Conservation (phyloP, 2,888 invertebrate species). For the Aphidoletes aphidimyza region DNA sequence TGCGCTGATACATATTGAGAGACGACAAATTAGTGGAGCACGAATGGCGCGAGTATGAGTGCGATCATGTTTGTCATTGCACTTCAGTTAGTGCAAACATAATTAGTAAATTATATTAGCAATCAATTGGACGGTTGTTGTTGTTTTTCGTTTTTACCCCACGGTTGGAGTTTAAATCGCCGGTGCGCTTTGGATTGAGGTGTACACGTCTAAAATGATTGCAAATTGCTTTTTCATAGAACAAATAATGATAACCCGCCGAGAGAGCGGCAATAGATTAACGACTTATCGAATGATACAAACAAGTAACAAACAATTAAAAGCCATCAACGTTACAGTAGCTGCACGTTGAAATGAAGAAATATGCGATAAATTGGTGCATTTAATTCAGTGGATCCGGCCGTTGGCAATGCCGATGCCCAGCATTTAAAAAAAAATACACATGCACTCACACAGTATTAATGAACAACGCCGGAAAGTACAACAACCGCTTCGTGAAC, state of each 20-base stretch:
- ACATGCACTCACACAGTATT: background rate
- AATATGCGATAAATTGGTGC: background rate
- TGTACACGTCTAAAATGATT: too few species aligned
- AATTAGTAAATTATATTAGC: slow-evolving; percentile 31
- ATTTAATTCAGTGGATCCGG: background rate
- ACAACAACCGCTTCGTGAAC: background rate
- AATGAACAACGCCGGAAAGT: background rate
- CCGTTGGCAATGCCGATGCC: background rate
- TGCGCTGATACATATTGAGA: background rate
- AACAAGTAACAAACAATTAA: background rate
- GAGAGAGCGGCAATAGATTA: slow-evolving; percentile 31
- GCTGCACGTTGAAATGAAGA: background rate
- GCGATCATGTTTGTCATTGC: slow-evolving; percentile 7
- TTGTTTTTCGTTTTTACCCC: background rate
- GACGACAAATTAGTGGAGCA: background rate
- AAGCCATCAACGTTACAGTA: background rate
- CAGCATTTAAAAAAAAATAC: background rate
- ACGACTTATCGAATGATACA: background rate
- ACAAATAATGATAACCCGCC: slow-evolving; percentile 13
- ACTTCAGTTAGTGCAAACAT: background rate
- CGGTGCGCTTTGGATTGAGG: too few species aligned
- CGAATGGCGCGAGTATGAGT: too few species aligned
- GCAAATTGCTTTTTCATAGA: background rate
- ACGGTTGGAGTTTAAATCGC: too few species aligned
- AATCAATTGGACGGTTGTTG: slow-evolving; percentile 28